Percentiles rank a stretch among this genome's conserved stretches.
Evolutionary conservation across 2,888 invertebrate genomes (phyloP).

Genomic region (Physocephala rufipes): DNA sequence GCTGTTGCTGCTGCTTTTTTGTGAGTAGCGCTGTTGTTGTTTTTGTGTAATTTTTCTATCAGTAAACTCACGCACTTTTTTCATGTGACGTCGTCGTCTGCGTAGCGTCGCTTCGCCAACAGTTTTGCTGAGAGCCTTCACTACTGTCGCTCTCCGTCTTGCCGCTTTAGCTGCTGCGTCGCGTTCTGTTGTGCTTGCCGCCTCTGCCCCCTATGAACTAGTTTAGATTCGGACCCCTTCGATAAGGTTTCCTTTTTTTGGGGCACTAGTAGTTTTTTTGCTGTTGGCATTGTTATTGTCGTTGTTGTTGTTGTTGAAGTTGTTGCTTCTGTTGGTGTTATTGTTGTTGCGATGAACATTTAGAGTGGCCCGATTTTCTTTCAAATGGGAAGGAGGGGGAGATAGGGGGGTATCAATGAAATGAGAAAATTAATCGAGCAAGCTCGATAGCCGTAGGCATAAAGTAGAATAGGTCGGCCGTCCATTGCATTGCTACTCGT

Average conservation of each 20-base stretch:
- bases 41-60: slow-evolving; percentile 31
- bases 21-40: slow-evolving; percentile 29
- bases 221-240: slow-evolving; percentile 16
- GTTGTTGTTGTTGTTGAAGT: slow-evolving; percentile 1
- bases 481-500: background rate
- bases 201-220: slow-evolving; percentile 41
- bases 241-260: background rate
- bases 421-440: no score
- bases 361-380: no score
- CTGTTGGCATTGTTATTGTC: slow-evolving; percentile 24
- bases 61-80: slow-evolving; percentile 36
- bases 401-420: background rate
- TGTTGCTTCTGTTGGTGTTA: background rate
- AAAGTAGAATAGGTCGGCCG: no score
- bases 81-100: background rate
- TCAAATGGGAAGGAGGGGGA: no score
- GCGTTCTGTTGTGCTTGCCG: no score
- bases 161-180: slow-evolving; percentile 7
- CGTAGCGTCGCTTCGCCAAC: background rate
- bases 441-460: no score
- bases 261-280: background rate
- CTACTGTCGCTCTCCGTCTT: no score
- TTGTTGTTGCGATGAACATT: background rate
- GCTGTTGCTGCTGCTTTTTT: slow-evolving; percentile 25
- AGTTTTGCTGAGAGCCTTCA: no score